phyloP scores from a whole-genome alignment of 2,797 vertebrate species.

The Notamacropus eugenii region DNA sequence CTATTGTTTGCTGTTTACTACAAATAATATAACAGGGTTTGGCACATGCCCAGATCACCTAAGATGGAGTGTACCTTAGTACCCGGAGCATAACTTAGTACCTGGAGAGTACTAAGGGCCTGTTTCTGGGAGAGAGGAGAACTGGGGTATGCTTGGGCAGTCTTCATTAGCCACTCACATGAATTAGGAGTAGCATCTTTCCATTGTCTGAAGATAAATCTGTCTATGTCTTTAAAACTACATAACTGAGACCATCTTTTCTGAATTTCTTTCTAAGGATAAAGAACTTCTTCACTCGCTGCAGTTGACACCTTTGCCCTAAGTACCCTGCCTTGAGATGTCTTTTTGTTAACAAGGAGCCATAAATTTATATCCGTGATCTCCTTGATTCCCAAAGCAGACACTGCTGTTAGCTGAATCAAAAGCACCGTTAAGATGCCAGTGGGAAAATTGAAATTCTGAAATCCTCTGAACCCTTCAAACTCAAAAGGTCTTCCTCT shows the following conservation, averaged over 20 bases:
- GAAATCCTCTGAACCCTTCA: not conserved
- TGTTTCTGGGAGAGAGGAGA: not conserved
- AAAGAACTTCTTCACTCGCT: not conserved
- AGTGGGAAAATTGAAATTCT: not conserved
- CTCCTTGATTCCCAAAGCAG: not conserved
- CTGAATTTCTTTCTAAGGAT: not conserved
- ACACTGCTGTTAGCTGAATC: not conserved
- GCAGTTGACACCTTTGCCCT: not conserved
- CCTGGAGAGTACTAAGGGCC: not conserved
- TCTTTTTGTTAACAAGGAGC: not conserved
- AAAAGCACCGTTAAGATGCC: not conserved
- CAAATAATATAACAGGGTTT: not conserved
- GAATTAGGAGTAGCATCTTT: not conserved
- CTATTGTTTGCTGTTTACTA: not conserved
- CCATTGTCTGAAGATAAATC: not conserved
- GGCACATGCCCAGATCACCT: not conserved
- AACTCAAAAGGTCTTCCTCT: not conserved
- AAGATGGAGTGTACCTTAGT: not conserved
- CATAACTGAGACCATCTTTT: not conserved
- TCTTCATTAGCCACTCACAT: not conserved
- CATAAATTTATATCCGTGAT: not conserved
- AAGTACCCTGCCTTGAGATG: not conserved
- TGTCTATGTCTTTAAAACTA: not conserved
- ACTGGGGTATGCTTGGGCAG: not conserved
- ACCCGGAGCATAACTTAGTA: not conserved